phyloP scores from a whole-genome alignment of 2,888 invertebrate species.

The Leptinotarsa tumamoca region DNA sequence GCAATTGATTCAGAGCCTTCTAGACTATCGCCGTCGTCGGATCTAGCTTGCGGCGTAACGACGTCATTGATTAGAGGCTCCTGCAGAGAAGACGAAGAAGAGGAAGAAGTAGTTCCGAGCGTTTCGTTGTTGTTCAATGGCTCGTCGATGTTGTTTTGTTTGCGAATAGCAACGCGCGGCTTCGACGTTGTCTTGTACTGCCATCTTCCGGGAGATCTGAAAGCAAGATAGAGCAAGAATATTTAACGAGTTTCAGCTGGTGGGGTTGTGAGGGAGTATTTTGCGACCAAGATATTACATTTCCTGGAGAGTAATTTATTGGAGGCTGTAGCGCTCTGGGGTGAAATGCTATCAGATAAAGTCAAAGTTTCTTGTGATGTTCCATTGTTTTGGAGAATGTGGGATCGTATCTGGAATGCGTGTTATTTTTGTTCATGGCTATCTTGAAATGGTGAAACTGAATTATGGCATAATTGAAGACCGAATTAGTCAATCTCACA shows the following conservation, averaged over 20 bases:
- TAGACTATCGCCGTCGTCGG: slow-evolving; percentile 72
- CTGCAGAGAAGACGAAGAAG: slow-evolving; percentile 52
- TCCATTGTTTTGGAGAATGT: neutral
- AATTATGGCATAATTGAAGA: neutral
- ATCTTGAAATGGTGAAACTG: neutral
- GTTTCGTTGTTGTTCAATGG: slow-evolving; percentile 64
- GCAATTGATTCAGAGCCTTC: slow-evolving; percentile 81
- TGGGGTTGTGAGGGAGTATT: slow-evolving; percentile 19
- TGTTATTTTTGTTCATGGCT: neutral
- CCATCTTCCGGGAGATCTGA: slow-evolving; percentile 85
- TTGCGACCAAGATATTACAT: slow-evolving; percentile 35
- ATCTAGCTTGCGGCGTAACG: slow-evolving; percentile 70
- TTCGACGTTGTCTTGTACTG: slow-evolving; percentile 91
- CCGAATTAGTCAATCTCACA: neutral
- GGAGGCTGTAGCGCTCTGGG: slow-evolving; percentile 21
- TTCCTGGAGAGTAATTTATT: slow-evolving; percentile 39
- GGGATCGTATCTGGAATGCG: neutral
- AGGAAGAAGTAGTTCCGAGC: slow-evolving; percentile 53
- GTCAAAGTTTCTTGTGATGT: slow-evolving; percentile 26
- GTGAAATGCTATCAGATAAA: slow-evolving; percentile 31
- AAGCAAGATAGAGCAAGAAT: slow-evolving; percentile 42
- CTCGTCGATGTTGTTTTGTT: slow-evolving; percentile 69
- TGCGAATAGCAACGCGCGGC: slow-evolving; percentile 85
- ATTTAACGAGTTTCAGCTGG: slow-evolving; percentile 39
- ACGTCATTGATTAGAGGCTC: slow-evolving; percentile 67